These are phyloP conservation scores for Chlamydotis undulata DNA, from an alignment of 2,113 vertebrate species.

Conservation along the genomic window DNA sequence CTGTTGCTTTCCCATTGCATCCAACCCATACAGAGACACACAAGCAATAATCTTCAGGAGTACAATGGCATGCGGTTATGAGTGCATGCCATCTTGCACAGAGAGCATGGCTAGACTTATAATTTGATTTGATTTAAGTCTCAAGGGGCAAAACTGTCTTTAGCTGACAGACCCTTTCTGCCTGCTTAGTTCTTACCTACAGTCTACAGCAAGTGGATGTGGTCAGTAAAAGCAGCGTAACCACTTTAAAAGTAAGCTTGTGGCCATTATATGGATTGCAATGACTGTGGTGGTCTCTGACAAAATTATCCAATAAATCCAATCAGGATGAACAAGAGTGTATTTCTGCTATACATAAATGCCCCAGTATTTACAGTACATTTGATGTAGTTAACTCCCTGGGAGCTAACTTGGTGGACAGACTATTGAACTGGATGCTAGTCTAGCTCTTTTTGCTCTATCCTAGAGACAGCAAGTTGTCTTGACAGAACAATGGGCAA, in stretches of 20 bases:
- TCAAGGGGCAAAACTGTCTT: not conserved
- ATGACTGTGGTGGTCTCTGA: not conserved
- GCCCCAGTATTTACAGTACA: not conserved
- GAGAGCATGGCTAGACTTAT: not conserved
- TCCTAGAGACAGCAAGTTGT: constrained; percentile 85
- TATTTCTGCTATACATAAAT: not conserved
- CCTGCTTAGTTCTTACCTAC: not conserved
- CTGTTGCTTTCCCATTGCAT: not conserved
- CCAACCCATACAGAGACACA: not conserved
- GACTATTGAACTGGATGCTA: not conserved
- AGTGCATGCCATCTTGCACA: not conserved
- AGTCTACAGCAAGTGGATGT: not conserved
- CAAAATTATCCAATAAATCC: not conserved
- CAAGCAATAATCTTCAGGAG: not conserved
- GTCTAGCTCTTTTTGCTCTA: not conserved
- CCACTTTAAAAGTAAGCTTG: not conserved
- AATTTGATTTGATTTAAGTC: not conserved
- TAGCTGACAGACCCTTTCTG: not conserved
- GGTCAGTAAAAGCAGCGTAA: not conserved
- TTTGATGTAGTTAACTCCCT: not conserved
- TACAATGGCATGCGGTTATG: not conserved
- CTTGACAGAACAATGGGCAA: constrained; percentile 81
- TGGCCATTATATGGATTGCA: not conserved
- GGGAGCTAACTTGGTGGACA: not conserved
- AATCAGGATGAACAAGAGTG: not conserved